phyloP scores from a whole-genome alignment of 2,797 vertebrate genomes.

The Morus bassanus region DNA sequence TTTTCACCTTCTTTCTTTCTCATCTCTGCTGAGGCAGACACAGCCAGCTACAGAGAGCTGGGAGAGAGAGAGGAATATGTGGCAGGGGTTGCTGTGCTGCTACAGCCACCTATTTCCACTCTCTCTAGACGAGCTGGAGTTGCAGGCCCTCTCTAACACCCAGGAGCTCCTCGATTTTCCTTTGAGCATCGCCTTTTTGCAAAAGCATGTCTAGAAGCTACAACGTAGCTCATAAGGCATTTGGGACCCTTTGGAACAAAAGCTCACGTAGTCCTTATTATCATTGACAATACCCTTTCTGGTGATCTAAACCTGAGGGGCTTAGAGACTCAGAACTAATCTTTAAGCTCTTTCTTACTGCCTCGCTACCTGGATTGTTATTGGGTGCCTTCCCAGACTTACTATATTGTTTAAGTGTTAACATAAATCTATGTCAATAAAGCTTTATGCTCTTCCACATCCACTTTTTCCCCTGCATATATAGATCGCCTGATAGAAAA shows the following conservation, averaged over 20 bases:
- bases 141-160: neutral
- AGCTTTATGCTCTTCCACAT: neutral
- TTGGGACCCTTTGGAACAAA: neutral
- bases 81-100: neutral
- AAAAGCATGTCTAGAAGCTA: neutral
- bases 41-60: neutral
- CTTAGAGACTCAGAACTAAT: neutral
- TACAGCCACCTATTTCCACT: neutral
- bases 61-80: accelerated
- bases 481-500: neutral
- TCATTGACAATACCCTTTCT: neutral
- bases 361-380: neutral
- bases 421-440: neutral
- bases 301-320: neutral
- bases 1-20: neutral
- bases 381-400: neutral
- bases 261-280: accelerated
- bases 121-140: neutral
- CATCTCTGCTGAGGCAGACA: neutral
- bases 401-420: neutral
- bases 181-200: neutral
- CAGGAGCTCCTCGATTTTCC: neutral
- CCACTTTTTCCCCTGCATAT: neutral
- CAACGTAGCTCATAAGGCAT: neutral
- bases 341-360: neutral